Percentiles rank a stretch among this genome's conserved stretches.
Conservation (phyloP, 2,797 vertebrate species). For the Yasuhikotakia modesta region DNA sequence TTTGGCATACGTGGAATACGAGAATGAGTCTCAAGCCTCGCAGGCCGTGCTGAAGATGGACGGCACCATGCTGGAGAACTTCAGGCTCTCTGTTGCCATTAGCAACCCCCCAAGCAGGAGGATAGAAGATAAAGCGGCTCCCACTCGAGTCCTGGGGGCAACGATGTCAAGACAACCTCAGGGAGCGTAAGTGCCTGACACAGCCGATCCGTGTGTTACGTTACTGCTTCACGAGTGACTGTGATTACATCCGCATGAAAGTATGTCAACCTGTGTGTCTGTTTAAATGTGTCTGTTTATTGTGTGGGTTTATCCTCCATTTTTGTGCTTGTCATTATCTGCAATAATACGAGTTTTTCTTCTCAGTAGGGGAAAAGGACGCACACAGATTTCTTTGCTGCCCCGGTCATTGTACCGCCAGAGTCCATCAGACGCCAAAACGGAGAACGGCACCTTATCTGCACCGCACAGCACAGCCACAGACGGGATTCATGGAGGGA, state of each 20-base stretch:
- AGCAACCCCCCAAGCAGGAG: slow-evolving; percentile 92
- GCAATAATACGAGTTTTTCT: not conserved
- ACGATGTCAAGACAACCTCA: slow-evolving; percentile 75
- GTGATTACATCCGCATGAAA: no score
- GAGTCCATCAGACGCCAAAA: slow-evolving; percentile 68
- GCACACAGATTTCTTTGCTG: slow-evolving; percentile 90
- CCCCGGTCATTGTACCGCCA: slow-evolving; percentile 89
- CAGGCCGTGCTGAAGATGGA: slow-evolving; percentile 94
- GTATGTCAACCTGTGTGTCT: no score
- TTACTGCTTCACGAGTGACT: no score
- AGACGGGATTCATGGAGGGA: slow-evolving; percentile 46
- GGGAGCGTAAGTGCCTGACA: slow-evolving; percentile 93
- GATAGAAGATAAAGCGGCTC: slow-evolving; percentile 70
- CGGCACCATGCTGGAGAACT: slow-evolving; percentile 80
- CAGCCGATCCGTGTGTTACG: not conserved
- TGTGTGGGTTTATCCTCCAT: not conserved
- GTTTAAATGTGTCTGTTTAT: no score
- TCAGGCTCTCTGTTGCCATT: slow-evolving; percentile 89
- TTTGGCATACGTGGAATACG: slow-evolving; percentile 94
- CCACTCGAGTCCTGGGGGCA: slow-evolving; percentile 59
- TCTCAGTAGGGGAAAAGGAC: slow-evolving; percentile 88
- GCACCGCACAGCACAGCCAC: no score
- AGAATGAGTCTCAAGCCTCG: slow-evolving; percentile 86
- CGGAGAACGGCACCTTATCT: slow-evolving; percentile 90
- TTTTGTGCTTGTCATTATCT: not conserved